Evolutionary conservation across 2,797 vertebrate genomes (phyloP), one percentile per base, ranked within the genome.

Genomic region (Pangasius macronema): DNA sequence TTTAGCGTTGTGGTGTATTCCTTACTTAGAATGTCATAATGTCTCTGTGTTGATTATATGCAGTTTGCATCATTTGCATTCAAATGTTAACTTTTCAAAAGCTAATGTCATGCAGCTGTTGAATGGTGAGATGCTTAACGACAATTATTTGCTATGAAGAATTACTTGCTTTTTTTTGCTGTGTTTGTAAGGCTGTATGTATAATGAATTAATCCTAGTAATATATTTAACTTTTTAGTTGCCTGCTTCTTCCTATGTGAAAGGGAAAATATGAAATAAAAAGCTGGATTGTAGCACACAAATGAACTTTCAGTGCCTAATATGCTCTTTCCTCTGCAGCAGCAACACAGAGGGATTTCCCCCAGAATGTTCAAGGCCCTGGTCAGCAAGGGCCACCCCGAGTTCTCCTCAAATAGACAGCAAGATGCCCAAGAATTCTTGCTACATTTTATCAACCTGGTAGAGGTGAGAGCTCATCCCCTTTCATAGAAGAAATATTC

Each of bases 341-440:
- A 96, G 92, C 97, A 97, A 80, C 97, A 96, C 92, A 97, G 96
- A 68, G 99, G 98, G 42, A 94, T 99, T 94, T 98, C 97, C 82
- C 97, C 97, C 13, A 95, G 94, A 86, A 99, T 99, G 99, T 95
- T 99, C 89, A 99, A 99, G 90, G 93, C 97, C 68, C 95, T 99
- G 87, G 95, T 98, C 90, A 97, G 98, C 92, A 97, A 96, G 93
- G 97, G 96, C 59, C 97, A 99, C 89, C 96, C 96, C 0, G 99
- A 99, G 92, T 99, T 99, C 93, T 98, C 97, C 57, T 99, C 98
- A n/a, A 98, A 95, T 36, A 96, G 99, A 91, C 99, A 99, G 90
- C 99, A 99, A 90, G 99, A 99, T 0, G 97, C 97, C 33, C 97
- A 98, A 0, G 98, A 99, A 88, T 98, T 99, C 93, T 95, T 99